Conservation (phyloP, 1,140 invertebrate species). For the Diachasma alloeum region DNA sequence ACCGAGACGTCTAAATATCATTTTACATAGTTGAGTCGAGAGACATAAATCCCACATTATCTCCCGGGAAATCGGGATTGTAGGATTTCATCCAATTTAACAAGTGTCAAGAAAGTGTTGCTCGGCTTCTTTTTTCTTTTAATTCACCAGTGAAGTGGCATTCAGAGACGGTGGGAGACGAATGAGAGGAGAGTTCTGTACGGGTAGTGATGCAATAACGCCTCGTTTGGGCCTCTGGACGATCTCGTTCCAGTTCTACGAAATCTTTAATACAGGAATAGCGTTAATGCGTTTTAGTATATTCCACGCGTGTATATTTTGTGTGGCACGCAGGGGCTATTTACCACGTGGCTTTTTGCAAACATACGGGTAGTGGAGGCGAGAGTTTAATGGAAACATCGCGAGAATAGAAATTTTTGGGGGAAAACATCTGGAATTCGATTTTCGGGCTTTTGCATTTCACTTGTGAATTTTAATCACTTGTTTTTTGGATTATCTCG, state of each 20-base stretch:
- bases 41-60: background rate
- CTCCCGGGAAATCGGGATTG: background rate
- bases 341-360: conserved; percentile 23
- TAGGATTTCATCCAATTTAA: background rate
- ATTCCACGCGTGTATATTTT: background rate
- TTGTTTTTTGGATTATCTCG: no score
- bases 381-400: no score
- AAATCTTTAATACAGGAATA: conserved; percentile 8
- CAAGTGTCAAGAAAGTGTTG: background rate
- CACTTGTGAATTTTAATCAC: no score
- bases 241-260: conserved; percentile 14
- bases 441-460: no score
- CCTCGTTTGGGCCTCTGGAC: background rate
- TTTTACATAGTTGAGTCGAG: background rate
- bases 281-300: conserved; percentile 1
- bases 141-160: background rate
- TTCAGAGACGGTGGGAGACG: background rate
- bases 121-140: background rate
- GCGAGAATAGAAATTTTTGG: no score
- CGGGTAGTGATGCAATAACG: background rate
- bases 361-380: conserved; percentile 1
- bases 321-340: background rate
- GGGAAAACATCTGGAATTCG: no score
- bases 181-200: background rate
- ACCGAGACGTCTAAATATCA: background rate